Evolutionary conservation across 2,113 vertebrate species (phyloP), one percentile per base, ranked within the genome.

Genomic region (Anarrhichthys ocellatus): DNA sequence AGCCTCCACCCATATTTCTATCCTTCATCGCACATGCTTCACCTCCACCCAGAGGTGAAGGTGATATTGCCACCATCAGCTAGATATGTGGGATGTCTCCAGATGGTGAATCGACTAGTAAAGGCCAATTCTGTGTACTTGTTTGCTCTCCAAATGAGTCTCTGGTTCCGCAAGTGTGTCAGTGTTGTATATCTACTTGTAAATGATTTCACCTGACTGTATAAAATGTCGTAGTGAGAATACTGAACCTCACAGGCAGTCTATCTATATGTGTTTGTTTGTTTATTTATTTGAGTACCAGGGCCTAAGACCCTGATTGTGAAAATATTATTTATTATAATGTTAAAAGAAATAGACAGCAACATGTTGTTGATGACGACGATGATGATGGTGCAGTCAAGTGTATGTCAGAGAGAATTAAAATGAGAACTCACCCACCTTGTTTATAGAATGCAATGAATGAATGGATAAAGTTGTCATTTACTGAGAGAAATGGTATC

Each of bases 391-490:
- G 74, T 87, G 78, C 62, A 86, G 84, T 79, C 67, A 56, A 38
- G 24, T 61, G 65, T 83, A 62, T 62, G 64, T 84, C 72, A 76
- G 63, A 96, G 96, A 93, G 94, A 95, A 70, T 93, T 95, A 95
- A 95, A 95, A 95, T 91, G 92, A 96, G 89, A 95, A 94, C 91
- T 94, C 93, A 93, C 87, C 88, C 94, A 92, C 92, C 70, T 96
- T 96, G 96, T 97, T 97, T 96, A 96, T 96, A 96, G 92, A 95
- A 95, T 96, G 44, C 72, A 79, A 94, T 96, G 96, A 96, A 96
- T 96, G 96, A 96, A 96, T 95, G 74, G 68, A 87, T 64, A 95
- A 96, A 82, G 66, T 75, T 91, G 84, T 92, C 90, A 88, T 89
- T 80, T 83, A 92, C 83, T 81, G 83, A 89, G 56, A 87, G 87